Evolutionary conservation across 1,140 invertebrate species (phyloP).

Genomic region (Drosophila tristis): DNA sequence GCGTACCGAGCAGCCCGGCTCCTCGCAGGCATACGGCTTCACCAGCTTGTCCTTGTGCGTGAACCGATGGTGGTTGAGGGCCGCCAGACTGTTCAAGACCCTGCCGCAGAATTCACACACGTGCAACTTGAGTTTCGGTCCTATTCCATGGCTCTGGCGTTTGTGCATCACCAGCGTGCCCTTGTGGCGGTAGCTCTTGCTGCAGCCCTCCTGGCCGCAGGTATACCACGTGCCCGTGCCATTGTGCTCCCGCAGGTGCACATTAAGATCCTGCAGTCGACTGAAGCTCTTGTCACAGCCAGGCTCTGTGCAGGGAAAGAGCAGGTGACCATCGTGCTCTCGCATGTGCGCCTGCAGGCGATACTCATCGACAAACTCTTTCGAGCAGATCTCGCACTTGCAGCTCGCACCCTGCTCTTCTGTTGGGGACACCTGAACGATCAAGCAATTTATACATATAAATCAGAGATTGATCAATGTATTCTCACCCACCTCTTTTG

Average conservation of each 20-base stretch:
- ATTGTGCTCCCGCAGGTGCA: conserved; percentile 41
- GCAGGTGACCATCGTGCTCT: conserved; percentile 59
- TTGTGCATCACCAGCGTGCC: conserved; percentile 58
- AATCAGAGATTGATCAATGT: not conserved
- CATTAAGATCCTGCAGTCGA: conserved; percentile 46
- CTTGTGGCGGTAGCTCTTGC: conserved; percentile 70
- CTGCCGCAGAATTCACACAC: conserved; percentile 76
- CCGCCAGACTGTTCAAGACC: conserved; percentile 58
- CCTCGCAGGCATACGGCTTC: conserved; percentile 57
- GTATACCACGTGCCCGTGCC: conserved; percentile 32
- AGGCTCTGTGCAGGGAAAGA: conserved; percentile 59
- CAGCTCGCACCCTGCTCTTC: not conserved
- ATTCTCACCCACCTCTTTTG: not conserved
- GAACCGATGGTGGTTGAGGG: conserved; percentile 70
- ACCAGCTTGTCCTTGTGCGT: conserved; percentile 58
- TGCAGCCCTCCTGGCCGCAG: conserved; percentile 62
- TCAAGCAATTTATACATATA: not conserved
- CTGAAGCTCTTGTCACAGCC: conserved; percentile 57
- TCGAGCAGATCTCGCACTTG: conserved; percentile 52
- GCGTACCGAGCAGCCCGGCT: conserved; percentile 41
- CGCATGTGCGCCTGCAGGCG: conserved; percentile 50
- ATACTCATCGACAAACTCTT: conserved; percentile 39
- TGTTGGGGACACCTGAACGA: not conserved
- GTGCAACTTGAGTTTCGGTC: conserved; percentile 55
- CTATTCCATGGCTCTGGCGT: conserved; percentile 57